These are phyloP conservation scores for Odontothrips loti DNA, from an alignment of 2,888 invertebrate genomes.

Conservation along the genomic window DNA sequence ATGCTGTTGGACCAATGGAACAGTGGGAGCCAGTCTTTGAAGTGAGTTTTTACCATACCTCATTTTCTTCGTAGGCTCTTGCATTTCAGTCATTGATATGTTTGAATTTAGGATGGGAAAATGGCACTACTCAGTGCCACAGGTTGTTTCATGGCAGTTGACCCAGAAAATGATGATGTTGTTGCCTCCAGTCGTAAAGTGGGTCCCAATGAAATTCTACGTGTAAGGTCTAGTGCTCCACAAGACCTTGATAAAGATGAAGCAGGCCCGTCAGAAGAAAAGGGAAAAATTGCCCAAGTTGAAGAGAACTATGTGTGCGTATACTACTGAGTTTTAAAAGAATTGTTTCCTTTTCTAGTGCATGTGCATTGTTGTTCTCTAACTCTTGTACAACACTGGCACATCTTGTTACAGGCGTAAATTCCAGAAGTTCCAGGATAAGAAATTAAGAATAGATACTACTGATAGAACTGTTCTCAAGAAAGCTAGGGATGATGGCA, in stretches of 20 bases:
- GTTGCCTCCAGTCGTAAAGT: constrained; percentile 70
- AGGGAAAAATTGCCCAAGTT: constrained; percentile 77
- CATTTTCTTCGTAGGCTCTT: neutral
- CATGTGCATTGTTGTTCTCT: constrained; percentile 7
- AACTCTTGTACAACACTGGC: constrained; percentile 10
- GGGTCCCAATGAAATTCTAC: constrained; percentile 67
- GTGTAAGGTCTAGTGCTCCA: constrained; percentile 63
- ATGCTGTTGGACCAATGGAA: constrained; percentile 91
- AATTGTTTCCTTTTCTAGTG: neutral
- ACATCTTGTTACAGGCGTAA: constrained; percentile 66
- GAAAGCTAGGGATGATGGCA: constrained; percentile 75
- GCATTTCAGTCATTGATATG: neutral
- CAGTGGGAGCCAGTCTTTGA: constrained; percentile 96
- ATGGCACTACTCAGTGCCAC: constrained; percentile 79
- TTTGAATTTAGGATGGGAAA: constrained; percentile 61
- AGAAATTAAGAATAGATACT: constrained; percentile 73
- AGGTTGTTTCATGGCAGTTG: constrained; percentile 80
- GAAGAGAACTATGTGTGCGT: constrained; percentile 96
- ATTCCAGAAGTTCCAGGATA: constrained; percentile 98
- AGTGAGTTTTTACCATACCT: constrained; percentile 45
- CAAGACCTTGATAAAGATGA: constrained; percentile 58
- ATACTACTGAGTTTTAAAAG: no score
- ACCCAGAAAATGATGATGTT: constrained; percentile 77
- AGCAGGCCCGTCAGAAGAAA: constrained; percentile 77
- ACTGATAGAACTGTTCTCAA: constrained; percentile 68